A percentile compares a stretch with the other conserved stretches of the same genome.
These are phyloP conservation scores for Ectemnius cavifrons DNA, from an alignment of 2,888 invertebrate genomes.

Conservation along the genomic window DNA sequence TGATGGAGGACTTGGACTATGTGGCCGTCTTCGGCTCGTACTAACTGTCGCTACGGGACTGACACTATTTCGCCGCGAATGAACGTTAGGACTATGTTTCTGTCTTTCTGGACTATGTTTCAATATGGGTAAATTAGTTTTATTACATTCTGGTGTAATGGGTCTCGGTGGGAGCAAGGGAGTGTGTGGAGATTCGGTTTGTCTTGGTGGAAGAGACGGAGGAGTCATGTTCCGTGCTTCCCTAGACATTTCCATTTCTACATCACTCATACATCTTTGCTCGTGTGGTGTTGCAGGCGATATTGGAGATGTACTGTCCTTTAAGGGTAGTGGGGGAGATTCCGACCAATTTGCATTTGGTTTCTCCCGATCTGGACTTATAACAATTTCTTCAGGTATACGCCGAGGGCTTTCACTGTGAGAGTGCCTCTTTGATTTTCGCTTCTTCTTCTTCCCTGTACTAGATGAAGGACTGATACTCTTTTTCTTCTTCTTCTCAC, in stretches of 20 bases:
- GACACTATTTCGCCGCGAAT: slow-evolving; percentile 58
- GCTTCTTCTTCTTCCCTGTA: slow-evolving; percentile 85
- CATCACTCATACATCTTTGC: slow-evolving; percentile 72
- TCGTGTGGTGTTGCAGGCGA: slow-evolving; percentile 82
- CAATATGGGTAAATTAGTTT: slow-evolving; percentile 40
- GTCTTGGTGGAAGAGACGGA: slow-evolving; percentile 61
- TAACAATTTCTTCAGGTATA: slow-evolving; percentile 53
- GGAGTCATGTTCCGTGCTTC: slow-evolving; percentile 64
- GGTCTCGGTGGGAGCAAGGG: slow-evolving; percentile 82
- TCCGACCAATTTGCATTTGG: slow-evolving; percentile 76
- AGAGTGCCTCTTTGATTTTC: slow-evolving; percentile 83
- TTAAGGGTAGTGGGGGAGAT: slow-evolving; percentile 78
- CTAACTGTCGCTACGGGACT: slow-evolving; percentile 57
- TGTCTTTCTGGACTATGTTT: slow-evolving; percentile 62
- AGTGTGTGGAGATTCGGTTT: slow-evolving; percentile 84
- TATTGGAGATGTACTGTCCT: slow-evolving; percentile 82
- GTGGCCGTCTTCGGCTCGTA: slow-evolving; percentile 68
- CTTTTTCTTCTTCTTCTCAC: slow-evolving; percentile 87
- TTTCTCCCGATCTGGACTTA: slow-evolving; percentile 77
- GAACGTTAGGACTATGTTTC: slow-evolving; percentile 63
- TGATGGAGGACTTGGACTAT: slow-evolving; percentile 73
- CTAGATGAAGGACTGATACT: slow-evolving; percentile 79
- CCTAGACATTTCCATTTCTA: slow-evolving; percentile 72
- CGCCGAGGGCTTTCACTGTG: slow-evolving; percentile 82
- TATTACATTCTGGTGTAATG: slow-evolving; percentile 65